Conservation (phyloP, 2,888 invertebrate genomes). For the Crematogaster levior region DNA sequence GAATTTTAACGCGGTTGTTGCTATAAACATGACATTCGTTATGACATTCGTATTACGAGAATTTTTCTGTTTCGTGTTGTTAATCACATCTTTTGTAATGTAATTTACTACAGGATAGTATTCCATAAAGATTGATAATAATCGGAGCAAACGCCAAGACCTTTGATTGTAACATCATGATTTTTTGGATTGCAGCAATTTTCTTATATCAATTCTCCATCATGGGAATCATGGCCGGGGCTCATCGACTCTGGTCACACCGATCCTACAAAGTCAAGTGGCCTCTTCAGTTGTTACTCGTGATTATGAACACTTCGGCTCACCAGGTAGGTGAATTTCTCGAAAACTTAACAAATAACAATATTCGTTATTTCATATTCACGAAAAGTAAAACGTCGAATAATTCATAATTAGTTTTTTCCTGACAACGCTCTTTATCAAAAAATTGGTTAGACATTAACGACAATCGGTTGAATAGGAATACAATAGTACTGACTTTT, state of each 20-base stretch:
- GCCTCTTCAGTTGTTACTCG: conserved; percentile 93
- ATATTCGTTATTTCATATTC: no score
- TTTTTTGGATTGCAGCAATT: conserved; percentile 87
- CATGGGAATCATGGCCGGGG: conserved; percentile 98
- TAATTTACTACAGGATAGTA: neutral
- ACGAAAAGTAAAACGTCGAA: neutral
- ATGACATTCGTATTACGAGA: neutral
- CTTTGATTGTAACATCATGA: neutral
- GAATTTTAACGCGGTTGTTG: neutral
- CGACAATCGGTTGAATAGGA: no score
- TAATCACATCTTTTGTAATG: neutral
- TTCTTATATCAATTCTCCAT: conserved; percentile 92
- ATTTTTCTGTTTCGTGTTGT: neutral
- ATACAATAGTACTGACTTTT: no score
- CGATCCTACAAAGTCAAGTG: conserved; percentile 97
- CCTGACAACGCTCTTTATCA: no score
- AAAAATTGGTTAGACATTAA: no score
- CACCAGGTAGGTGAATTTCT: conserved; percentile 90
- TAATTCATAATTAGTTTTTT: neutral
- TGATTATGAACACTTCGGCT: conserved; percentile 94
- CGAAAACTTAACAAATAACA: neutral
- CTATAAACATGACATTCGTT: neutral
- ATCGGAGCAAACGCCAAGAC: neutral
- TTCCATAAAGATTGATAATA: neutral
- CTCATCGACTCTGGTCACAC: conserved; percentile 98